phyloP scores from a whole-genome alignment of 2,113 vertebrate species.

The Nesoenas mayeri region DNA sequence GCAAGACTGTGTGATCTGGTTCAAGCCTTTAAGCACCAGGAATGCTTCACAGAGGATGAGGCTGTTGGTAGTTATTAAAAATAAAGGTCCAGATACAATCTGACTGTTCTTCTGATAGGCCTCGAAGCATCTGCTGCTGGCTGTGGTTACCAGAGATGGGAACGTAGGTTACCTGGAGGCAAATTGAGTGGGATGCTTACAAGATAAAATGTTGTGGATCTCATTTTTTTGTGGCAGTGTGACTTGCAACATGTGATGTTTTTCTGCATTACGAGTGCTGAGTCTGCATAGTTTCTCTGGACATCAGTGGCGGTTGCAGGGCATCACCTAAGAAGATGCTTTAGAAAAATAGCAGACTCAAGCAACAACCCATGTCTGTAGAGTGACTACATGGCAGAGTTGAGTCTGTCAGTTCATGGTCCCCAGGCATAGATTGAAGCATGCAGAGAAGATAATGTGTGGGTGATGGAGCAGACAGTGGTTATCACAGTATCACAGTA shows the following conservation, averaged over 20 bases:
- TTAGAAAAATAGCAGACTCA: not conserved
- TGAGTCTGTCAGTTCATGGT: not conserved
- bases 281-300: not conserved
- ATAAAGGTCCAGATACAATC: not conserved
- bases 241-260: not conserved
- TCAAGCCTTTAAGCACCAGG: not conserved
- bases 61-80: constrained; percentile 1
- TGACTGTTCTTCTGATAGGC: not conserved
- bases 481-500: not conserved
- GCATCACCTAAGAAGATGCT: not conserved
- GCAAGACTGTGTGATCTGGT: not conserved
- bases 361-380: not conserved
- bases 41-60: not conserved
- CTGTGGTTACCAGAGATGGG: not conserved
- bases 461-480: not conserved
- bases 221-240: not conserved
- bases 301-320: not conserved
- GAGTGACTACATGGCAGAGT: not conserved
- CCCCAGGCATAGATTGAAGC: not conserved
- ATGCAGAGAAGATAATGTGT: not conserved
- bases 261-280: not conserved
- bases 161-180: not conserved
- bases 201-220: not conserved
- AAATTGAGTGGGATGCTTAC: not conserved
- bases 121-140: not conserved